Evolutionary conservation across 2,888 invertebrate species (phyloP), one percentile per base, ranked within the genome.

Genomic region (Atherix ibis): DNA sequence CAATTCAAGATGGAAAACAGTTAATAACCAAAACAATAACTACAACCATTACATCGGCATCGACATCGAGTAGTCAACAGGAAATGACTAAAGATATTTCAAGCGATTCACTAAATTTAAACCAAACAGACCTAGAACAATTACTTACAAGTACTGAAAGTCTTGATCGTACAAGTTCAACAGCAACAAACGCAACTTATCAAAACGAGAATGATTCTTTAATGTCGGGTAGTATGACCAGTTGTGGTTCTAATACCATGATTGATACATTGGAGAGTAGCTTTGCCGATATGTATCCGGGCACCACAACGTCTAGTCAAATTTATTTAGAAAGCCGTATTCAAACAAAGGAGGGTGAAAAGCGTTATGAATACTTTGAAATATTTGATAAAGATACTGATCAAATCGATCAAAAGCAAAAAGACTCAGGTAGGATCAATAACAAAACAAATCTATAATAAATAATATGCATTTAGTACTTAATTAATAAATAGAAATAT

Each of bases 221-320:
- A 25, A 82, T 83, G 76, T 83, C 84, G 1, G 82, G 83, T 34
- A 84, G 84, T 55, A 72, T 83, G 34, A 83, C 84, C 14, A 84
- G 84, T 55, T 73, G 71, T 42, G 83, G 82, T 44, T 84, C 84
- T 36, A 83, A 82, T 55, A 84, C 84, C 10, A 73, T 85, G 69
- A 79, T 85, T 34, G 83, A 84, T 16, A 77, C 77, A 13, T 66
- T 76, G 44, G 79, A 79, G 25, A 39, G 31, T 28, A 40, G 18
- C 24, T 38, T 37, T 32, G 31, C 32, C 28, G 43, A 43, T 32
- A 35, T 40, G 3, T 43, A 34, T 37, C 35, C 28, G 14, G 33
- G 37, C 15, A 19, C 27, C 5, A 5, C 13, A 12, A 26, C 26
- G 12, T 26, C 26, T 9, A 26, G 22, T 10, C 22, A 22, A 22